Percentiles rank a stretch among this genome's conserved stretches.
Evolutionary conservation across 2,888 invertebrate species (phyloP).

Genomic region (Hedychridium roseum): DNA sequence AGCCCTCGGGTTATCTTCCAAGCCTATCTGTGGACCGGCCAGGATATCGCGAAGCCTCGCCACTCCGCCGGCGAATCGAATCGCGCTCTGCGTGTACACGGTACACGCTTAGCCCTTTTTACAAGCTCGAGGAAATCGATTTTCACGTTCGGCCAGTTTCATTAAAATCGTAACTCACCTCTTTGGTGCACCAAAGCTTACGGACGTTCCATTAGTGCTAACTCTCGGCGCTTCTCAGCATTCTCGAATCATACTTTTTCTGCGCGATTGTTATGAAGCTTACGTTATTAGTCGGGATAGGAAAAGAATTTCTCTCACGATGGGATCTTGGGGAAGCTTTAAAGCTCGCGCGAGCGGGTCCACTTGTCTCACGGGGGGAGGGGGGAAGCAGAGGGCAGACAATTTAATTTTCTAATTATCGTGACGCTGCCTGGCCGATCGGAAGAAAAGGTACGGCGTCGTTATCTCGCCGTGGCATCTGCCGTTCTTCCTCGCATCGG

Average conservation of each 20-base stretch:
- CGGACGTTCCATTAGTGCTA: too few relatives aligned
- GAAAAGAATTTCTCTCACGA: not conserved
- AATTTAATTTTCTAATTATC: slow-evolving; percentile 63
- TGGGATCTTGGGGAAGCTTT: too few relatives aligned
- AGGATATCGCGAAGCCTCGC: slow-evolving; percentile 37
- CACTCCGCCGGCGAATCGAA: slow-evolving; percentile 28
- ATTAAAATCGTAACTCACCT: too few relatives aligned
- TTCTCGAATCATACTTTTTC: too few relatives aligned
- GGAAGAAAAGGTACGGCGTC: slow-evolving; percentile 29
- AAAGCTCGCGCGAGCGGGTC: not conserved
- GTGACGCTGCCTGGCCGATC: slow-evolving; percentile 46
- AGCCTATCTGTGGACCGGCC: slow-evolving; percentile 51
- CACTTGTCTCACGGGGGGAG: too few relatives aligned
- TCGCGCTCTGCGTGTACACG: too few relatives aligned
- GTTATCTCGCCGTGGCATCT: slow-evolving; percentile 53
- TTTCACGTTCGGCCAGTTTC: too few relatives aligned
- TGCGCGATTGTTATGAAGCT: too few relatives aligned
- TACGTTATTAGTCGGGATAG: not conserved
- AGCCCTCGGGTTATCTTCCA: slow-evolving; percentile 52
- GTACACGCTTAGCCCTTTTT: too few relatives aligned
- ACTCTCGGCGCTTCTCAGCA: too few relatives aligned
- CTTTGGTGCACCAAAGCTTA: too few relatives aligned
- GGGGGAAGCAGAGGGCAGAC: slow-evolving; percentile 36
- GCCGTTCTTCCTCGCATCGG: slow-evolving; percentile 15
- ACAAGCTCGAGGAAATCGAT: too few relatives aligned